Percentiles rank a stretch among this genome's conserved stretches.
These are phyloP conservation scores for Colletes collaris DNA, from an alignment of 2,888 invertebrate genomes.

Conservation along the genomic window DNA sequence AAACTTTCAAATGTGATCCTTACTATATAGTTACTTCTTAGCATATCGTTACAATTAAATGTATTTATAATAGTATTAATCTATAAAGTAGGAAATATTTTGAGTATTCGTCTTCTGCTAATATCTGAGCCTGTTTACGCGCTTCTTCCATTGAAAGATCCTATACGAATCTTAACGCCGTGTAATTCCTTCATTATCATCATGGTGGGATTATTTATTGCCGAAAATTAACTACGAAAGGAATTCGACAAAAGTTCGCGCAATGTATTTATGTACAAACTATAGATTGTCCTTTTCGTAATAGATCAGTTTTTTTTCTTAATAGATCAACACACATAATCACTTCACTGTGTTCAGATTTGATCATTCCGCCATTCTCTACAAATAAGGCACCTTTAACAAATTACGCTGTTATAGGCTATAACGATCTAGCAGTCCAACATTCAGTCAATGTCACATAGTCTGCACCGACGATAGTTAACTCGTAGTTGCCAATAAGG, in stretches of 20 bases:
- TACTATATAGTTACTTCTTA: conserved; percentile 72
- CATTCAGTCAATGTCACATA: conserved; percentile 71
- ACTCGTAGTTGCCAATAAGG: conserved; percentile 75
- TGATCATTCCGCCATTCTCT: conserved; percentile 70
- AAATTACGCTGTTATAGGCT: conserved; percentile 80
- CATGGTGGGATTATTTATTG: conserved; percentile 73
- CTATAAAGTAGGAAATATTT: conserved; percentile 82
- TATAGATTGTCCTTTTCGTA: conserved; percentile 76
- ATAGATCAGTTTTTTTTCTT: conserved; percentile 63
- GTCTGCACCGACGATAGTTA: conserved; percentile 74
- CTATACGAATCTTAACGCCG: conserved; percentile 52
- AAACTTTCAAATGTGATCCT: conserved; percentile 79
- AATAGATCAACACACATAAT: conserved; percentile 73
- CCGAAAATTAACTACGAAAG: conserved; percentile 70
- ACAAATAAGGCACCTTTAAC: conserved; percentile 83
- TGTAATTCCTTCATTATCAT: conserved; percentile 53
- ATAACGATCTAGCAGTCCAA: conserved; percentile 75
- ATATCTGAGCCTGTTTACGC: conserved; percentile 65
- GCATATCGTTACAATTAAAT: conserved; percentile 73
- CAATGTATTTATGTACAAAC: conserved; percentile 78
- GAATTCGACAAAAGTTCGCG: conserved; percentile 67
- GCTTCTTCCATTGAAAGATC: conserved; percentile 55
- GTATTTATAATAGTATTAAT: conserved; percentile 75
- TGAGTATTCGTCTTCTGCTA: conserved; percentile 79
- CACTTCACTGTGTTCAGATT: conserved; percentile 74